Evolutionary conservation across 2,888 invertebrate genomes (phyloP), one percentile per base, ranked within the genome.

Genomic region (Eilema sororculum): DNA sequence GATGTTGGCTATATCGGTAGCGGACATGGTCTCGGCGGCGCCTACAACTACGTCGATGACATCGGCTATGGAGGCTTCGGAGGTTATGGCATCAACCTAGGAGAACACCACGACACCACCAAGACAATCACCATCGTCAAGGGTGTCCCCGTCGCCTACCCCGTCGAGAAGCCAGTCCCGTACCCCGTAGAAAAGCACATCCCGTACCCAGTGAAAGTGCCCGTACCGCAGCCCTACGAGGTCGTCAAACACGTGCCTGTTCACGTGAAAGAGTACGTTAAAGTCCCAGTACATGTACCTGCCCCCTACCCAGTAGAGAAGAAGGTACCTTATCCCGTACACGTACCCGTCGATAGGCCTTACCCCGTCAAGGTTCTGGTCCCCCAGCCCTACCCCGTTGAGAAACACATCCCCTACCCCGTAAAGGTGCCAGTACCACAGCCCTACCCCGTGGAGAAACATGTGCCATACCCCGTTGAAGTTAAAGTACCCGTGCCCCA

Each of bases 301-400:
- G 96, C 96, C 79, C 97, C 97, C 77, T 98, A 97, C 92, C 97
- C 97, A 59, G 98, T 98, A 58, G 97, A 97, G 91, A 98, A 97
- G 95, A 96, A 96, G 87, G 97, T 98, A 67, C 97, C 97, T 75
- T 96, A 96, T 85, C 97, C 97, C 79, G 96, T 96, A 68, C 96
- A 96, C 82, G 97, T 97, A 68, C 97, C 96, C 84, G 97, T 97
- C 79, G 97, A 97, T 90, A 96, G 97, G 90, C 97, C 97, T 72
- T 97, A 97, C 90, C 97, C 97, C 86, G 97, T 97, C 83, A 97
- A 97, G 93, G 97, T 98, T 68, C 94, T 96, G 69, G 97, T 97
- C 69, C 97, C 97, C 73, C 97, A 97, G 84, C 97, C 98, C 80
- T 97, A 97, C 93, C 97, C 97, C 77, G 97, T 98, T 24, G 97